Evolutionary conservation across 2,888 invertebrate genomes (phyloP).

Genomic region (Luperina testacea): DNA sequence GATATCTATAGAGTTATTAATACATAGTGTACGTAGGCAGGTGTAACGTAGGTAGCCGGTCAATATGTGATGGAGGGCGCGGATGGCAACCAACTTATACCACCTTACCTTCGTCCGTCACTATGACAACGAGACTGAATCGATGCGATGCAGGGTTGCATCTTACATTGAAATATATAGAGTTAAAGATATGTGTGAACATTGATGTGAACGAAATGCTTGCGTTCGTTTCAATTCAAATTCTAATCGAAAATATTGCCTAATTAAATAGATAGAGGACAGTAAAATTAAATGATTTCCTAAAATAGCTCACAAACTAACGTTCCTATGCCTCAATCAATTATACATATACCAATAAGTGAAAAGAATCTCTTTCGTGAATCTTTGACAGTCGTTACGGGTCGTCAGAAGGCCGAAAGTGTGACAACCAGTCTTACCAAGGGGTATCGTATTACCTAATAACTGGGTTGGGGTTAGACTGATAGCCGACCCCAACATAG

Average conservation of each 20-base stretch:
- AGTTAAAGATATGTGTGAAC: no score
- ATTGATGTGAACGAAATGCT: background rate
- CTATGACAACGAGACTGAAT: slow-evolving; percentile 57
- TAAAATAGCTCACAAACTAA: background rate
- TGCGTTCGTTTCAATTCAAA: background rate
- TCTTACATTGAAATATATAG: slow-evolving; percentile 3
- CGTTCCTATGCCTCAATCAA: background rate
- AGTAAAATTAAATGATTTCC: background rate
- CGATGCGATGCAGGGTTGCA: slow-evolving; percentile 49
- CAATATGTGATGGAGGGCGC: slow-evolving; percentile 41
- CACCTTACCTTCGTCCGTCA: slow-evolving; percentile 24
- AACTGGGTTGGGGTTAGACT: no score
- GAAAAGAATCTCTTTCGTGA: no score
- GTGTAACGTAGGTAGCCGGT: slow-evolving; percentile 41
- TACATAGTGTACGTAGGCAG: slow-evolving; percentile 5
- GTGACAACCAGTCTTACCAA: no score
- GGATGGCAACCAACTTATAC: slow-evolving; percentile 7
- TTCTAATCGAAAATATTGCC: background rate
- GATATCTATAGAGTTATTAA: slow-evolving; percentile 22
- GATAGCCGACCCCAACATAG: no score
- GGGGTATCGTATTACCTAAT: no score
- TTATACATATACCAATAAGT: background rate
- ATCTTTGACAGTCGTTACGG: no score
- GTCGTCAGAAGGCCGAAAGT: background rate
- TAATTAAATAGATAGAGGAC: background rate